Base-by-base conservation (phyloP, 2,888 invertebrate genomes). In the Macrosiphum euphorbiae region DNA sequence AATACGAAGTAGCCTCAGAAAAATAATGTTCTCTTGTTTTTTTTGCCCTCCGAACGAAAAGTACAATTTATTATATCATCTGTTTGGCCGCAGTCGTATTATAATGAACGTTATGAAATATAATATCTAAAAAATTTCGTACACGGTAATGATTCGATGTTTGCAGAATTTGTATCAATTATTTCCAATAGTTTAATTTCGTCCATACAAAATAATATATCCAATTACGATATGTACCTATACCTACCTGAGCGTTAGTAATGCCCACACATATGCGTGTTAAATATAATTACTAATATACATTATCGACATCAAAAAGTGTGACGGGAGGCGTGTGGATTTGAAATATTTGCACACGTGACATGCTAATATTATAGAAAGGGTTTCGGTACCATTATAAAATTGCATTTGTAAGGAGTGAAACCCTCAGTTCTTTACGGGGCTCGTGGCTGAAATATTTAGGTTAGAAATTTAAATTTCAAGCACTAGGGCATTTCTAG, bases 291-390 rank as follows among this genome's bases (percentile, higher is more conserved):
- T 78, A 78, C 20, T 35, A 35, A 20, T 35, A 35, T 35, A 78
- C 35, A 78, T 78, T 35, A 78, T 78, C 20, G 35, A 35, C 78
- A 78, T 35, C 78, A 78, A 35, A 78, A 78, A 2, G 78, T 35
- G 35, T 78, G 78, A 35, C 78, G 11, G 35, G 8, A 35, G 78
- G 78, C 78, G 35, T 35, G 78, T 78, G 7, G 35, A 78, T 78
- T 78, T 20, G 35, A 35, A 78, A 78, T 78, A 78, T 78, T n/a
- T 78, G 7, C 20, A 78, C 78, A 78, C 35, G 78, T 78, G 35
- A 78, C 78, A 35, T 78, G 35, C 20, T 78, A 20, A 67, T 90
- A 47, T 90, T 55, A 20, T 78, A 78, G 78, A 78, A 78, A 78
- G 35, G 35, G 78, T 78, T 78, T 78, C 20, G 35, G 35, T 24